These are phyloP conservation scores for Drosophila vallismaia DNA, from an alignment of 2,888 invertebrate species.

Conservation along the genomic window DNA sequence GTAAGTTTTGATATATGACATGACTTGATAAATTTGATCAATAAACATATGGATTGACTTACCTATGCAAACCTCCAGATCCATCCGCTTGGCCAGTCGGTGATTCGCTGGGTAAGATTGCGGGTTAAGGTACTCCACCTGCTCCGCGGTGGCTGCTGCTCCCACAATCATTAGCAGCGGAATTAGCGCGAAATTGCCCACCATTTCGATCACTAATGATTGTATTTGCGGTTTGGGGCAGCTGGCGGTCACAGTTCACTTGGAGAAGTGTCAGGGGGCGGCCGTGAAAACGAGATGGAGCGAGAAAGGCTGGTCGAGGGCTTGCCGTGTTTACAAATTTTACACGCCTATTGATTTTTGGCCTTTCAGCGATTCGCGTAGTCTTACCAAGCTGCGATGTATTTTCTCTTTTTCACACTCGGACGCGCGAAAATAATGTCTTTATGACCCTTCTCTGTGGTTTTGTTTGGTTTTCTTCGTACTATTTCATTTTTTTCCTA, in stretches of 20 bases:
- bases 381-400: conserved; percentile 9
- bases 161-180: conserved; percentile 47
- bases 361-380: conserved; percentile 19
- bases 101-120: conserved; percentile 50
- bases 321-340: conserved; percentile 76
- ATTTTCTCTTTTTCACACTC: conserved; percentile 11
- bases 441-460: conserved; percentile 1
- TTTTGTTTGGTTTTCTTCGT: neutral
- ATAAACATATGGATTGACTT: conserved; percentile 29
- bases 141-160: conserved; percentile 49
- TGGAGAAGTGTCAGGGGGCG: conserved; percentile 6
- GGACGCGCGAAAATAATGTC: conserved; percentile 1
- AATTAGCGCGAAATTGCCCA: conserved; percentile 19
- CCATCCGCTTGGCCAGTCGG: conserved; percentile 82
- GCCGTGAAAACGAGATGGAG: neutral
- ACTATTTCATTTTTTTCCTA: neutral
- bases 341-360: conserved; percentile 74
- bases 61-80: conserved; percentile 83
- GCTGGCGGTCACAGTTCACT: conserved; percentile 57
- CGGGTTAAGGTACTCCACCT: conserved; percentile 52
- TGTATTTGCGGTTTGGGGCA: conserved; percentile 23
- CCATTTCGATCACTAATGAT: conserved; percentile 47
- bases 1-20: neutral
- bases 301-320: conserved; percentile 47
- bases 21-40: neutral